Base-by-base conservation (phyloP, 2,888 invertebrate genomes). In the Lagria hirta region DNA sequence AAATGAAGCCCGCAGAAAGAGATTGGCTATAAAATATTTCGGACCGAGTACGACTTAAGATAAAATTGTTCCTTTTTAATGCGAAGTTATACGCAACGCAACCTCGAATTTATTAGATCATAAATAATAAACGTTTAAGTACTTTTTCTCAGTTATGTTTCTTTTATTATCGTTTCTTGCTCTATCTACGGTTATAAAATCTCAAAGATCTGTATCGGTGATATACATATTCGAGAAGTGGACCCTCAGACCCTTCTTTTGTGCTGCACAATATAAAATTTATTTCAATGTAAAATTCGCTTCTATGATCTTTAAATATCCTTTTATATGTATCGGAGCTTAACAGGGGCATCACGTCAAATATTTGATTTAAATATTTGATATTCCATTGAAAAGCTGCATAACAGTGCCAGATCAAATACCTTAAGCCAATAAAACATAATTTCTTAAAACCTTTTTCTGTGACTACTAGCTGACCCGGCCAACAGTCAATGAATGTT, bases 1-100 rank as follows among this genome's bases (percentile, higher is more conserved):
- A 57, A 60, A 60, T 58, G 57, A 59, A 55, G 49, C 56, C 54
- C 57, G 13, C 35, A 26, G 58, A 58, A 61, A 58, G 55, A 57
- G 58, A 58, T 57, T 54, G 60, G 43, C 59, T 49, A 60, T 59
- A 60, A 60, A 60, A 54, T 57, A 60, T 52, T 47, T 52, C 43
- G 50, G 57, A 53, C 35, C 30, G 16, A 24, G 32, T 32, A 22
- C 30, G 29, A 28, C 43, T 43, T 20, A 33, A 38, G 38, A 38
- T 38, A 44, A 44, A 44, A 44, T 23, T 26, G 30, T 32, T 48
- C 34, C 4, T 36, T 42, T 27, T 40, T 40, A 40, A 34, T 41
- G 29, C 33, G 30, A 34, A 11, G 29, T 38, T 38, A 43, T 48
- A 30, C 32, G 13, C 15, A 36, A 30, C 26, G 29, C 23, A 34